Evolutionary conservation across 2,888 invertebrate genomes (phyloP).

Genomic region (Caenorhabditis sp.): DNA sequence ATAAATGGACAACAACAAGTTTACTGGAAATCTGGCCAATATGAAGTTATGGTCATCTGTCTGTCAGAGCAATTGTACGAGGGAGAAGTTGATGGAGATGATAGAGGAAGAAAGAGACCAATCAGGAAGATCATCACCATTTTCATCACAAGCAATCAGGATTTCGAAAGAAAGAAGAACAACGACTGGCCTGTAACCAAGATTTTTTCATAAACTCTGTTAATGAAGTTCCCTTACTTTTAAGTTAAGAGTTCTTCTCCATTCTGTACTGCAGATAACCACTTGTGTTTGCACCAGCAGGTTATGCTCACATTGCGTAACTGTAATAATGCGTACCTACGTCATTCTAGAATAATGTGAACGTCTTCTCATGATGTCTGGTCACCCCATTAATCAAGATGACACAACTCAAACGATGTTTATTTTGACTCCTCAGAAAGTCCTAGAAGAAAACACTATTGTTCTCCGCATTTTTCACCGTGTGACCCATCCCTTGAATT

Average conservation of each 20-base stretch:
- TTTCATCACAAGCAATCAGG: not conserved
- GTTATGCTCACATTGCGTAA: not conserved
- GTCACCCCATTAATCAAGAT: not conserved
- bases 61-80: slow-evolving; percentile 6
- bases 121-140: slow-evolving; percentile 26
- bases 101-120: not conserved
- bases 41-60: not conserved
- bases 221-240: not conserved
- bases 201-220: not conserved
- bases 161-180: slow-evolving; percentile 6
- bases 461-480: slow-evolving; percentile 11
- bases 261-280: not conserved
- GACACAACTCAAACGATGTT: slow-evolving; percentile 20
- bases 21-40: not conserved
- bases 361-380: slow-evolving; percentile 1
- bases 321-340: not conserved
- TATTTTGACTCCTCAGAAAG: slow-evolving; percentile 5
- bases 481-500: slow-evolving; percentile 40
- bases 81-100: not conserved
- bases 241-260: no score
- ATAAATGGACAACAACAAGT: slow-evolving; percentile 25
- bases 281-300: not conserved
- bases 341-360: not conserved
- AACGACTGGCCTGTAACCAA: slow-evolving; percentile 6
- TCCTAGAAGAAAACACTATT: slow-evolving; percentile 4